A percentile compares a stretch with the other conserved stretches of the same genome.
Conservation (phyloP, 2,888 invertebrate genomes). For the Erebia palarica region DNA sequence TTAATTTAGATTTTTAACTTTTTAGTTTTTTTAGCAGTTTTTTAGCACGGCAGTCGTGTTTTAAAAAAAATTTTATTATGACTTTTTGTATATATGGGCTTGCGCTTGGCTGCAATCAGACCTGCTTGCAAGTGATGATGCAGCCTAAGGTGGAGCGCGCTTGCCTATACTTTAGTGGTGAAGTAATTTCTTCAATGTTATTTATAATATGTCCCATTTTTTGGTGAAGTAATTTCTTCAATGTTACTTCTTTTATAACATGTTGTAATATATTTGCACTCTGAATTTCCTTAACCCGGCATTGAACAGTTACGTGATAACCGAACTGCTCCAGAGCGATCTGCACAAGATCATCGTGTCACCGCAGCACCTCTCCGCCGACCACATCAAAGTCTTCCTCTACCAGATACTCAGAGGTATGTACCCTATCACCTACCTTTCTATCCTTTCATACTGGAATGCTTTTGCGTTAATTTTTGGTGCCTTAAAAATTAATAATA, state of each 20-base stretch:
- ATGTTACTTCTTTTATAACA: background rate
- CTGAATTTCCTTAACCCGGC: constrained; percentile 65
- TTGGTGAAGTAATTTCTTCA: no score
- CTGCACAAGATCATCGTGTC: constrained; percentile 99
- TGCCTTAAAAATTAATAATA: no score
- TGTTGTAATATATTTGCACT: background rate
- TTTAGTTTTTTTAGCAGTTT: no score
- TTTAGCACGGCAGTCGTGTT: no score
- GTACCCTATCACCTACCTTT: constrained; percentile 45
- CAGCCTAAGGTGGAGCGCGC: no score
- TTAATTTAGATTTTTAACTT: no score
- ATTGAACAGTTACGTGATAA: constrained; percentile 96
- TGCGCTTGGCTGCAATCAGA: no score
- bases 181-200: background rate
- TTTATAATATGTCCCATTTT: background rate
- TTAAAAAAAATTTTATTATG: no score
- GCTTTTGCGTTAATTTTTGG: background rate
- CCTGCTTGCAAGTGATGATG: no score
- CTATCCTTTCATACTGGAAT: background rate
- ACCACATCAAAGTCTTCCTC: constrained; percentile 99
- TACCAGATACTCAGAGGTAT: constrained; percentile 99
- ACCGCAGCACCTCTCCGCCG: constrained; percentile 98
- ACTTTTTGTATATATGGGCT: no score
- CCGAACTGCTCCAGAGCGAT: constrained; percentile 99
- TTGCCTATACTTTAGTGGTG: no score